Percentiles rank a stretch among this genome's conserved stretches.
Conservation (phyloP, 2,797 vertebrate species). For the Leucoraja ocellata region DNA sequence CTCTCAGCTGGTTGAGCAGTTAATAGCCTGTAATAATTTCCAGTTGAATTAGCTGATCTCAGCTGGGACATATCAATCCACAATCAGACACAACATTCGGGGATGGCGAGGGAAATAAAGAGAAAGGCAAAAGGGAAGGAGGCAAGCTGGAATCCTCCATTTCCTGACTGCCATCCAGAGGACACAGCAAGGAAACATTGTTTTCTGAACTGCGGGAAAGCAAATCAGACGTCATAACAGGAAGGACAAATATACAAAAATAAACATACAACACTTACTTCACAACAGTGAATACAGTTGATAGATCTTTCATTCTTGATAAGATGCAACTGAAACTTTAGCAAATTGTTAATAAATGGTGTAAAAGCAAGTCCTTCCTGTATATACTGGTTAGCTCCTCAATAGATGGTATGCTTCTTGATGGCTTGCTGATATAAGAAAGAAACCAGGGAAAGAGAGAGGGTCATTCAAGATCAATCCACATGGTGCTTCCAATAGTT, state of each 20-base stretch:
- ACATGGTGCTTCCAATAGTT: neutral
- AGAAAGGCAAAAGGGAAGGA: neutral
- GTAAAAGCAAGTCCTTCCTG: neutral
- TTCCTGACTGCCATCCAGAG: neutral
- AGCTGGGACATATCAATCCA: neutral
- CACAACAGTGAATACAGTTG: neutral
- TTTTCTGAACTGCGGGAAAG: neutral
- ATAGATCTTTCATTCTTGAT: neutral
- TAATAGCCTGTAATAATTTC: neutral
- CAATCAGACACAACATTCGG: neutral
- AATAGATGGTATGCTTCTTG: neutral
- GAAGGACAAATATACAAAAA: neutral
- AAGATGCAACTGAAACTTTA: too few species aligned
- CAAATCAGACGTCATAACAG: neutral
- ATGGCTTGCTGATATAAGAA: neutral
- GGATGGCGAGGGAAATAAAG: neutral
- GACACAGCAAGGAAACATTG: neutral
- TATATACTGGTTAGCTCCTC: neutral
- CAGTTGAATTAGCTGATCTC: neutral
- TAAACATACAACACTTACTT: neutral
- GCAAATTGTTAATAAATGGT: neutral
- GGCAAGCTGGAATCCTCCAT: neutral
- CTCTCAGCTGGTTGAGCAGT: neutral
- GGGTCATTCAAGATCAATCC: neutral
- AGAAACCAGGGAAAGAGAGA: neutral